phyloP scores from a whole-genome alignment of 2,797 vertebrate genomes.

The Coccyzus lansbergi region DNA sequence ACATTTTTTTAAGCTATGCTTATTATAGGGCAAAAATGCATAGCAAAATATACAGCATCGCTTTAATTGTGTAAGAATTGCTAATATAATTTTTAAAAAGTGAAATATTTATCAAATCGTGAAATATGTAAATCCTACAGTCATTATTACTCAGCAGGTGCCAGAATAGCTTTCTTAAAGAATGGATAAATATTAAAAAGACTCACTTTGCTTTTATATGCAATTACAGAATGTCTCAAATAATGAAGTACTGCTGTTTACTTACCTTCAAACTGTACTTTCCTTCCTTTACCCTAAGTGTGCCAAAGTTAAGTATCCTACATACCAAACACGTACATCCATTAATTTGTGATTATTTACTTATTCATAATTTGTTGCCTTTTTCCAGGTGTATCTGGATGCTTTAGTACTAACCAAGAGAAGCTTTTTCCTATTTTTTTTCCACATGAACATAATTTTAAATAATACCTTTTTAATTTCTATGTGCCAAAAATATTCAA shows the following conservation, averaged over 20 bases:
- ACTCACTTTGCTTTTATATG: slow-evolving; percentile 41
- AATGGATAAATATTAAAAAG: slow-evolving; percentile 68
- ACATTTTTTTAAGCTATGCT: background rate
- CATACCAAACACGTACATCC: background rate
- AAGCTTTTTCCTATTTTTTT: background rate
- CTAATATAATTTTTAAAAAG: slow-evolving; percentile 65
- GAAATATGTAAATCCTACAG: slow-evolving; percentile 66
- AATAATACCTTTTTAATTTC: slow-evolving; percentile 4
- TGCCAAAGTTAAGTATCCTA: slow-evolving; percentile 5
- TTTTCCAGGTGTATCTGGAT: background rate
- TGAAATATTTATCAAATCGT: slow-evolving; percentile 65
- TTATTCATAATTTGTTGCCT: background rate
- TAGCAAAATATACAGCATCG: slow-evolving; percentile 6
- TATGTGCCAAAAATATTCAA: background rate
- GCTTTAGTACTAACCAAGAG: background rate
- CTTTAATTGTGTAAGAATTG: slow-evolving; percentile 59
- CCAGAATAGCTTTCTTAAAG: slow-evolving; percentile 60
- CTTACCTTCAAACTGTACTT: slow-evolving; percentile 4
- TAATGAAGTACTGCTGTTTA: slow-evolving; percentile 30
- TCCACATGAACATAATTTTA: background rate
- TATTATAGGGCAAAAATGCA: background rate
- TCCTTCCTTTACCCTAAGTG: slow-evolving; percentile 32
- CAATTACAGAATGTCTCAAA: background rate
- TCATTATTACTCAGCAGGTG: slow-evolving; percentile 65
- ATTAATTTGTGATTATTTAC: background rate